Base-by-base conservation (phyloP, 2,888 invertebrate species). In the Dasypolia templi region DNA sequence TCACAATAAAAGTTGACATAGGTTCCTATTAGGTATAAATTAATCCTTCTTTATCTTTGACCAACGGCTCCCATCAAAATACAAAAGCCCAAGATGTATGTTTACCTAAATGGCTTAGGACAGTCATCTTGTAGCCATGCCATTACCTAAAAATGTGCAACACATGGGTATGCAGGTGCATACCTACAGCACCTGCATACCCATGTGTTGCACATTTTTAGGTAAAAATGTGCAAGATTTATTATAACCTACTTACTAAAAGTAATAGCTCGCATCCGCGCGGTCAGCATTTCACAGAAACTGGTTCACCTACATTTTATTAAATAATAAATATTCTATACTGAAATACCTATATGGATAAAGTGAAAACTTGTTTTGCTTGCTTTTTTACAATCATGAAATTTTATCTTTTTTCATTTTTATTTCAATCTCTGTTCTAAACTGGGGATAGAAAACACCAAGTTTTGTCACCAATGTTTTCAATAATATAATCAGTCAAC, bases 271-370 rank as follows among this genome's bases (percentile, higher is more conserved):
- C 49, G 66, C 61, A 71, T 71, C 63, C 55, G 58, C 56, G 56
- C 62, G 51, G 59, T 71, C 70, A 72, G 73, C 78, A 55, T 59
- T 59, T 70, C 55, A 39, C 61, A 62, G 29, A 55, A 51, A 56
- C 69, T 62, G 71, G 75, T 82, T 71, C 58, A 61, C 49, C 7
- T 62, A 42, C 29, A 26, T 58, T 82, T 70, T 59, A 64, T 67
- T 55, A 53, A 53, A 59, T 69, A 56, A 63, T 75, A 77, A 62
- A 65, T 78, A 70, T 49, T n/a, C 9, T 3, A 35, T 62, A 56
- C 19, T 4, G 29, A 35, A 69, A 72, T 70, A 75, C 7, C 22
- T 9, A 0, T 68, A 68, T 62, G 19, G 22, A 53, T 42, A 29
- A 53, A 46, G 14, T 46, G 14, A 1, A 62, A 46, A 64, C 14